These are phyloP conservation scores for Aphelenchoides fujianensis DNA, from an alignment of 1,140 invertebrate species.

Conservation along the genomic window DNA sequence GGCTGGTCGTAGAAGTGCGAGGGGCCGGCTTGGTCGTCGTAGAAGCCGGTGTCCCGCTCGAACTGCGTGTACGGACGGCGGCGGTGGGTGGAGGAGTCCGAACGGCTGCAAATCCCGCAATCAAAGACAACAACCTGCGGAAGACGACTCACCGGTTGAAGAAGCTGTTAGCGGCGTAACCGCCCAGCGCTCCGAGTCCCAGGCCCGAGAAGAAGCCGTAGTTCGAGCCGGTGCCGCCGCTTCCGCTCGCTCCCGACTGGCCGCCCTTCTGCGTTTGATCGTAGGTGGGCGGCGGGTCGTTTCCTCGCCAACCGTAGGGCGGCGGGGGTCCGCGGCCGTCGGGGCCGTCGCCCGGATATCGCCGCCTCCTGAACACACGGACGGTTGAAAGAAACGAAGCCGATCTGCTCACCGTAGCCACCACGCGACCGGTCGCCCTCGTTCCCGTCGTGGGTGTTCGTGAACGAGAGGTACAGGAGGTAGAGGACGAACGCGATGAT, in stretches of 20 bases:
- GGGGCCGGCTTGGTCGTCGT: constrained; percentile 21
- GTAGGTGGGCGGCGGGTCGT: constrained; percentile 6
- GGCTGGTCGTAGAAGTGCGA: constrained; percentile 23
- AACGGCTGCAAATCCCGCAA: too few relatives aligned
- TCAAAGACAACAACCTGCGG: too few relatives aligned
- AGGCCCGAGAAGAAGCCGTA: constrained; percentile 30
- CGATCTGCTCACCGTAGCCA: constrained; percentile 28
- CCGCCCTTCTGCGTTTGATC: constrained; percentile 20
- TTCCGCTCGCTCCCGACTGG: background rate
- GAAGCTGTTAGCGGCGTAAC: constrained; percentile 36
- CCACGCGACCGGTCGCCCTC: constrained; percentile 38
- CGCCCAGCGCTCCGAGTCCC: constrained; percentile 48
- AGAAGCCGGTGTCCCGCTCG: constrained; percentile 35
- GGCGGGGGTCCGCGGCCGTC: background rate
- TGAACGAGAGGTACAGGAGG: constrained; percentile 29
- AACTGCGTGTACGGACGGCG: constrained; percentile 27
- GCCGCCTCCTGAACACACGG: background rate
- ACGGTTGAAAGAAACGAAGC: constrained; percentile 18
- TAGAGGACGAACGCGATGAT: constrained; percentile 39
- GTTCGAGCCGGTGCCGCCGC: constrained; percentile 32
- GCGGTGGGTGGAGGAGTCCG: too few relatives aligned
- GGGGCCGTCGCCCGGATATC: background rate
- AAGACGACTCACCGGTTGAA: constrained; percentile 7
- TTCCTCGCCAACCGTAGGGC: constrained; percentile 15
- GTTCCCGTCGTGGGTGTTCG: constrained; percentile 11